Evolutionary conservation across 2,888 invertebrate species (phyloP), one percentile per base, ranked within the genome.

Genomic region (Ecdyonurus torrentis): DNA sequence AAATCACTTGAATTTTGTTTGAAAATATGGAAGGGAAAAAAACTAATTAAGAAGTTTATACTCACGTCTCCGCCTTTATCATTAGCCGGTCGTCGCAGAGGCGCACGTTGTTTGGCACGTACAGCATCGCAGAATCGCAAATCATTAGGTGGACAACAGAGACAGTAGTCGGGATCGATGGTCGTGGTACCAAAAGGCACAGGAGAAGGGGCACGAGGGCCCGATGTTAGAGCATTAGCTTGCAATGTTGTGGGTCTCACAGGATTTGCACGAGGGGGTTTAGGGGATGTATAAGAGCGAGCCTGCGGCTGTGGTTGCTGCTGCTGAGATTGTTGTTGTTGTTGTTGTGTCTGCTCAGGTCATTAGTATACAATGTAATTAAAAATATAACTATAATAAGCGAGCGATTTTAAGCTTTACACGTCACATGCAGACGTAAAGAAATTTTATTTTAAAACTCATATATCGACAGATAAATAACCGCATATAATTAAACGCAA

Each of bases 131-230:
- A 68, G 68, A 71, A 70, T 59, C 66, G 68, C 61, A 71, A 67
- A 55, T 69, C 68, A 7, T 66, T 64, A 19, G 72, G 72, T 20
- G 70, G 70, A 67, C 72, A 71, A 37, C 71, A 72, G 61, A 72
- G 69, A 64, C 72, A 72, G 68, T 69, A 70, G 25, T 66, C 67
- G 53, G 22, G 15, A n/a, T 7, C 10, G 19, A 20, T 20, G 55
- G 22, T 15, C 7, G 37, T 5, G 5, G 7, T 15, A 15, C 5
- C 7, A 37, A 5, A 37, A 15, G 37, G 5, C 5, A n/a, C 5
- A 20, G 55, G 55, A 20, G 55, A 7, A 20, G 22, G 55, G 55
- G 55, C 55, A n/a, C 55, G 55, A 55, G n/a, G 55, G 55, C 55
- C 55, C 5, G 55, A n/a, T n/a, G 55, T 55, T n/a, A 55, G 55